Percentiles rank a stretch among this genome's conserved stretches.
phyloP scores from a whole-genome alignment of 2,888 invertebrate species.

The Rhopalosiphum nymphaeae region DNA sequence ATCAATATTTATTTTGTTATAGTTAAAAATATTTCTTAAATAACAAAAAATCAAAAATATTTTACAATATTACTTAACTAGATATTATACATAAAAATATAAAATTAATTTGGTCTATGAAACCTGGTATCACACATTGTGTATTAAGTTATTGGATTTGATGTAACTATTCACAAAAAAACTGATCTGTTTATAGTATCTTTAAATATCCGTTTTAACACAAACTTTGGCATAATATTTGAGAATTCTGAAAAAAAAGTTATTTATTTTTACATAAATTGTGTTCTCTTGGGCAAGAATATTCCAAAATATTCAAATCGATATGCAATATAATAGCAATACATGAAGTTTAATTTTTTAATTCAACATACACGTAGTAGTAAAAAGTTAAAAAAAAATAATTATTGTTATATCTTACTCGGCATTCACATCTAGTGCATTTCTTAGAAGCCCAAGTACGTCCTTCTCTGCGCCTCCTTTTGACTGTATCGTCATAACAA shows the following conservation, averaged over 20 bases:
- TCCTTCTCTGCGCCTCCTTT: conserved; percentile 71
- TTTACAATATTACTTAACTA: not conserved
- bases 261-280: not conserved
- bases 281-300: not conserved
- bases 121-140: conserved; percentile 12
- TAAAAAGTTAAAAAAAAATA: not conserved
- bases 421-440: conserved; percentile 73
- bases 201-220: conserved; percentile 14
- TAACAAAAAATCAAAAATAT: conserved; percentile 22
- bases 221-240: conserved; percentile 40
- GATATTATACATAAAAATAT: conserved; percentile 1
- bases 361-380: not conserved
- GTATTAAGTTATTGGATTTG: not conserved
- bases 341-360: not conserved
- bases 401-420: conserved; percentile 68
- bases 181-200: not conserved
- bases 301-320: not conserved
- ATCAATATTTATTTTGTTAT: not conserved
- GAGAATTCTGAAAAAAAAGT: conserved; percentile 58
- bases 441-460: conserved; percentile 72
- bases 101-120: not conserved
- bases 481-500: conserved; percentile 71
- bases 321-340: not conserved
- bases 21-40: not conserved
- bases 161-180: not conserved